These are phyloP conservation scores for Ochlodes sylvanus DNA, from an alignment of 2,888 invertebrate species.

Conservation along the genomic window DNA sequence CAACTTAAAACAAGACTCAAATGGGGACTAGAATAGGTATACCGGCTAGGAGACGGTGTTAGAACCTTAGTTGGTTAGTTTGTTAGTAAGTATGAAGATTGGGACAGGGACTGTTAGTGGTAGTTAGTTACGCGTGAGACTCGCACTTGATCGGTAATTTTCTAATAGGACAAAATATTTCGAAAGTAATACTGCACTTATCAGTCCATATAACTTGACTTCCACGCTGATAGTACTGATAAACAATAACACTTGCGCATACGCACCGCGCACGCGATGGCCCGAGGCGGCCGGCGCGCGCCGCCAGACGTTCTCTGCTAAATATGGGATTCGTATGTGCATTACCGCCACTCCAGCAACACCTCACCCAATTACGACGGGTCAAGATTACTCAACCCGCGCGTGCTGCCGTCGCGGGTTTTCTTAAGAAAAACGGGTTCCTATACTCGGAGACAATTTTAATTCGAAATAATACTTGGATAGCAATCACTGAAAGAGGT, in stretches of 20 bases:
- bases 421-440: not conserved
- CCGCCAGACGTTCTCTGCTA: slow-evolving; percentile 54
- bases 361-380: slow-evolving; percentile 54
- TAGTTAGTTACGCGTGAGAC: too few species aligned
- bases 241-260: not conserved
- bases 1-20: too few species aligned
- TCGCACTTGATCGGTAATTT: too few species aligned
- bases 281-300: slow-evolving; percentile 45
- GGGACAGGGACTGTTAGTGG: too few species aligned
- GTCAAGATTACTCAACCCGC: slow-evolving; percentile 42
- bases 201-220: not conserved
- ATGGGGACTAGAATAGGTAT: too few species aligned
- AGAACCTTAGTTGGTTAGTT: too few species aligned
- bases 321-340: slow-evolving; percentile 59
- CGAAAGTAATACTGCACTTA: not conserved
- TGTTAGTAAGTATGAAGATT: too few species aligned
- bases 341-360: slow-evolving; percentile 47
- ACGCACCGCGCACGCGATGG: not conserved
- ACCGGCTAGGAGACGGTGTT: too few species aligned
- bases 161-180: too few species aligned
- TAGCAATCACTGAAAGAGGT: not conserved
- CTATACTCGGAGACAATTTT: not conserved
- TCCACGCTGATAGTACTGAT: not conserved
- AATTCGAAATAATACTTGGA: too few species aligned
- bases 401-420: slow-evolving; percentile 5